These are phyloP conservation scores for Leptinotarsa haldemani DNA, from an alignment of 2,888 invertebrate species.

Conservation along the genomic window DNA sequence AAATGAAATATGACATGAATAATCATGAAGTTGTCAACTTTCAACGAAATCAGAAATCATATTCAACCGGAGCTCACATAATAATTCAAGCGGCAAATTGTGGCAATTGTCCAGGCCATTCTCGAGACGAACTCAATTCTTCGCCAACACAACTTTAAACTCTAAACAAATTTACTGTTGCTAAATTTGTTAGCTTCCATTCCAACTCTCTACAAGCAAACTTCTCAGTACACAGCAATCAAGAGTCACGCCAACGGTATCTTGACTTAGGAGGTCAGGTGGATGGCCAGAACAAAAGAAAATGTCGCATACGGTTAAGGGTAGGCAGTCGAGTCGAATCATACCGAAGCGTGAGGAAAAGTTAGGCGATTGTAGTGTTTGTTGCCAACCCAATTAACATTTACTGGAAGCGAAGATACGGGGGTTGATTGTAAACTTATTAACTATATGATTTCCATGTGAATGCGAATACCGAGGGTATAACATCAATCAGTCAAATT, in stretches of 20 bases:
- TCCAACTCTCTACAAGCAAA: background rate
- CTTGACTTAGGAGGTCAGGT: slow-evolving; percentile 10
- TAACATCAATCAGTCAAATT: no score
- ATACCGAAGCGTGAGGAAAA: background rate
- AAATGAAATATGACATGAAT: no score
- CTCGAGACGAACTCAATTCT: background rate
- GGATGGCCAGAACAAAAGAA: slow-evolving; percentile 14
- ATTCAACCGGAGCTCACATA: background rate
- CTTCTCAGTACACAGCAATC: slow-evolving; percentile 7
- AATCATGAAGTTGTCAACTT: background rate
- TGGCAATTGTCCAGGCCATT: background rate
- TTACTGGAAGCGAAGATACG: no score
- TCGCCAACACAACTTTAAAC: background rate
- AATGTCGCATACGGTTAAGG: background rate
- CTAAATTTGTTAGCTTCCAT: slow-evolving; percentile 3
- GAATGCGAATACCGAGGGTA: no score
- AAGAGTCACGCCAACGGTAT: slow-evolving; percentile 6
- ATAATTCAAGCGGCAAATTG: background rate
- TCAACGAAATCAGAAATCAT: background rate
- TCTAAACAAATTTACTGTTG: slow-evolving; percentile 9
- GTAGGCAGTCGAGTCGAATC: background rate
- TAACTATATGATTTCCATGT: no score
- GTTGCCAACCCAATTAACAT: no score
- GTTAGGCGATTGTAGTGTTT: background rate
- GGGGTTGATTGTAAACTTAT: no score